Conservation (phyloP, 2,888 invertebrate genomes). For the Alloplasta piceator region DNA sequence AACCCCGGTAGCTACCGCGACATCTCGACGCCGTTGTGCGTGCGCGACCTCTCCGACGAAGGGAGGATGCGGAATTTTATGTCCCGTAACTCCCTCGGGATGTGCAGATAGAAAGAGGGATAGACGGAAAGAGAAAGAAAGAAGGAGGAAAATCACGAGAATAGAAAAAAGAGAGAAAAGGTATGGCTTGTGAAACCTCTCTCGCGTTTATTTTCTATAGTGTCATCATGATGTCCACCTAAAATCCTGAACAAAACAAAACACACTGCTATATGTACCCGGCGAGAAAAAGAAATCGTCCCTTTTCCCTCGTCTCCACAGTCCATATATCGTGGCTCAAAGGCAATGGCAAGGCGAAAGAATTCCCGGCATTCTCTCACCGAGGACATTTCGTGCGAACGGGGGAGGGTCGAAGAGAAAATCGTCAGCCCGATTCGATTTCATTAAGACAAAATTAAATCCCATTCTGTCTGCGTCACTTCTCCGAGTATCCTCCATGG, state of each 20-base stretch:
- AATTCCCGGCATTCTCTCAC: slow-evolving; percentile 56
- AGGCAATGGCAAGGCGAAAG: slow-evolving; percentile 35
- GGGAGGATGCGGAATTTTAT: slow-evolving; percentile 80
- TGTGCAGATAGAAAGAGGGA: slow-evolving; percentile 46
- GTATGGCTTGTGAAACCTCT: slow-evolving; percentile 19
- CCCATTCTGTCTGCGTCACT: slow-evolving; percentile 60
- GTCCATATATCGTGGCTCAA: slow-evolving; percentile 35
- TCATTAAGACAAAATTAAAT: slow-evolving; percentile 66
- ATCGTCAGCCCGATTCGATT: slow-evolving; percentile 57
- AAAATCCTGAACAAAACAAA: slow-evolving; percentile 80
- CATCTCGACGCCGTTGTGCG: slow-evolving; percentile 80
- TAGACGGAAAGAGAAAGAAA: slow-evolving; percentile 29
- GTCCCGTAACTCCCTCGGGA: slow-evolving; percentile 82
- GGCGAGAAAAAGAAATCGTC: slow-evolving; percentile 11
- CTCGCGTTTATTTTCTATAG: slow-evolving; percentile 80
- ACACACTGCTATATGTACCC: slow-evolving; percentile 71
- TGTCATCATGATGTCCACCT: slow-evolving; percentile 81
- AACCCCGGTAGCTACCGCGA: slow-evolving; percentile 76
- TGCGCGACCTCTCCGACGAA: slow-evolving; percentile 67
- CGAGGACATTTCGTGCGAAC: background rate
- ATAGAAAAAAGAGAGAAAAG: slow-evolving; percentile 54
- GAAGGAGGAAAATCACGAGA: slow-evolving; percentile 54
- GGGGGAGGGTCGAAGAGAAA: slow-evolving; percentile 21
- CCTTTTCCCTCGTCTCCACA: slow-evolving; percentile 8
- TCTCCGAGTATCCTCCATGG: slow-evolving; percentile 8